These are phyloP conservation scores for Ischnura elegans DNA, from an alignment of 2,888 invertebrate species.

Conservation along the genomic window DNA sequence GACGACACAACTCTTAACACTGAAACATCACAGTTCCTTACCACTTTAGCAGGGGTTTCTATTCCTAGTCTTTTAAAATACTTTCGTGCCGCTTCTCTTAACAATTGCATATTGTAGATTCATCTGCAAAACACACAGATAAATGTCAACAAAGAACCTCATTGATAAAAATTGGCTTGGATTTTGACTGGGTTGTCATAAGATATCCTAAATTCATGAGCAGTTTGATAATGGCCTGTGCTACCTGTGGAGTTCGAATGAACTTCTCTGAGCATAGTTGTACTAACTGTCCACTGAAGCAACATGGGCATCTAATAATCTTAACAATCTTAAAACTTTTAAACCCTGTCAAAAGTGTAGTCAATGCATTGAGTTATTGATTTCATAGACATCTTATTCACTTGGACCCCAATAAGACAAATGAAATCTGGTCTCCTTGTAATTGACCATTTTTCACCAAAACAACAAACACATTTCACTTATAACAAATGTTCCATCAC, in stretches of 20 bases:
- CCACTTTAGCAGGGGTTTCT: constrained; percentile 56
- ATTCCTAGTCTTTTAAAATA: constrained; percentile 62
- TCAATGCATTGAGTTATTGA: constrained; percentile 61
- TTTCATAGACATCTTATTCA: constrained; percentile 64
- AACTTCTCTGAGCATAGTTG: constrained; percentile 64
- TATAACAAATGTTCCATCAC: constrained; percentile 53
- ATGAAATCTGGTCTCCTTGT: constrained; percentile 57
- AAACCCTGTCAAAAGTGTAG: constrained; percentile 64
- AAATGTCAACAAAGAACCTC: constrained; percentile 66
- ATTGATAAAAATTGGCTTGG: constrained; percentile 65
- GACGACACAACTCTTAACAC: constrained; percentile 48
- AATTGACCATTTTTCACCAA: constrained; percentile 62
- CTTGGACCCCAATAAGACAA: constrained; percentile 66
- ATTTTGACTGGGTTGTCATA: constrained; percentile 59
- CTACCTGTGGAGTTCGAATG: constrained; percentile 57
- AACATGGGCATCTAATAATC: constrained; percentile 62
- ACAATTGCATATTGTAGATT: constrained; percentile 67
- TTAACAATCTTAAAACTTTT: constrained; percentile 46
- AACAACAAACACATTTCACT: constrained; percentile 62
- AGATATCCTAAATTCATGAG: constrained; percentile 65
- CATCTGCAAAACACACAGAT: constrained; percentile 67
- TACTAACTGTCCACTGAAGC: constrained; percentile 63
- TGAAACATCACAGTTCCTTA: constrained; percentile 55
- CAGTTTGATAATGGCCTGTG: constrained; percentile 67
- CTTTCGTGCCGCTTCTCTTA: constrained; percentile 65